Evolutionary conservation across 1,140 invertebrate genomes (phyloP), one percentile per base, ranked within the genome.

Genomic region (Trichonephila clavata): DNA sequence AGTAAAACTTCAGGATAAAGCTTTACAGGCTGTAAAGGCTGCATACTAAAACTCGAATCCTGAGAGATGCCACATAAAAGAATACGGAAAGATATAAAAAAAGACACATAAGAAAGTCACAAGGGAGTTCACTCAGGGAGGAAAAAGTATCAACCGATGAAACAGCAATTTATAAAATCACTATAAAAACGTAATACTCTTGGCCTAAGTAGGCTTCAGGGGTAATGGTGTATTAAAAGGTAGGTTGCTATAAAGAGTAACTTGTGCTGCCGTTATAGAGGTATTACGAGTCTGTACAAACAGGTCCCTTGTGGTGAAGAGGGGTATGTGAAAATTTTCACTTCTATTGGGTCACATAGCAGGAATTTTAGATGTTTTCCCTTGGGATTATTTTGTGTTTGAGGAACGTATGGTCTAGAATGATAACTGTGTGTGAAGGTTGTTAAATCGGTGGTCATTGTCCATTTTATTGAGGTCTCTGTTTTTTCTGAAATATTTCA

Each of bases 131-230:
- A 32, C 68, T 90, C 32, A 21, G 24, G 60, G 24, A 60, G 8
- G 24, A 50, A 27, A 63, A 60, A 84, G 43, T 10, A 60, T 16
- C 27, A 16, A 43, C 21, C 89, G 60, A 92, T 84, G 90, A 84
- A 91, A 91, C 50, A 65, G 32, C 90, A 92, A 92, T 92, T 92
- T 92, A 92, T 92, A 84, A 92, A 92, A 92, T 92, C 80, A 92
- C 80, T 83, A 92, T 92, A 92, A 92, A 90, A 84, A 65, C 27
- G 24, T 90, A 81, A 83, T 84, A 20, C 43, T 8, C 16, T 14
- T 20, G 80, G 57, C 20, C 39, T 84, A 84, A 84, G 90, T 27
- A 92, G 80, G 80, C 80, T 86, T 92, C 43, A 14, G n/a, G 24
- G 10, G 90, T 92, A 92, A 92, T 92, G 90, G 90, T 57, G 32